Evolutionary conservation across 2,113 vertebrate species (phyloP).

Genomic region (Phalacrocorax brasilianus): DNA sequence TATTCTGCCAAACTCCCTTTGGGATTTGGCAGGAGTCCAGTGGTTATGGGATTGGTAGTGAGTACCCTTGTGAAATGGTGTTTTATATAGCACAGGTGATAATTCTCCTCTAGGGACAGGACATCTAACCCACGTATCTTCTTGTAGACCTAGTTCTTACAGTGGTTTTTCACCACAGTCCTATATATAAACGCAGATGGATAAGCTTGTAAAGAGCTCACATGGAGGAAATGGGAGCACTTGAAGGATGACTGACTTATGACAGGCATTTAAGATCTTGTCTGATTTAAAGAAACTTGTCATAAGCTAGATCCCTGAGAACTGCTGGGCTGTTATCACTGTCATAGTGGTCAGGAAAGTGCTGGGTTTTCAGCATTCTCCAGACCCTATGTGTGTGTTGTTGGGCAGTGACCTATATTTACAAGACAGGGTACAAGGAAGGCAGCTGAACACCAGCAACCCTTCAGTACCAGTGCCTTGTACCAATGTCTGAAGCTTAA

Average conservation of each 20-base stretch:
- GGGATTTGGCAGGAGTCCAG: background rate
- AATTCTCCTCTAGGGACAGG: background rate
- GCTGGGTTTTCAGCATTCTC: background rate
- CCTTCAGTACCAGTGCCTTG: background rate
- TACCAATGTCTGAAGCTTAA: background rate
- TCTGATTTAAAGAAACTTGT: slow-evolving; percentile 28
- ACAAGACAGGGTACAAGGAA: background rate
- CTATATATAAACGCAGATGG: background rate
- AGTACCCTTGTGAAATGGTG: background rate
- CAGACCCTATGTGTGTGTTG: background rate
- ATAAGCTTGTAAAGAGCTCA: background rate
- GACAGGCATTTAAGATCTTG: slow-evolving; percentile 34
- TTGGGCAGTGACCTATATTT: background rate
- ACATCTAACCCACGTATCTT: background rate
- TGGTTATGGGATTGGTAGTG: background rate
- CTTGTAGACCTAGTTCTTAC: background rate
- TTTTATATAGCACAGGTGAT: background rate
- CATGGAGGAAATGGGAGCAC: background rate
- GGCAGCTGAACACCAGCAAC: background rate
- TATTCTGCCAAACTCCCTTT: background rate
- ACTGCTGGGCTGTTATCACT: background rate
- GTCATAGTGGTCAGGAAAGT: background rate
- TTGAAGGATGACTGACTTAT: slow-evolving; percentile 41
- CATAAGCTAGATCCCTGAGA: background rate
- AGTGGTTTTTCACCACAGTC: background rate